Conservation (phyloP, 2,797 vertebrate genomes). For the Hoplostethus atlanticus region DNA sequence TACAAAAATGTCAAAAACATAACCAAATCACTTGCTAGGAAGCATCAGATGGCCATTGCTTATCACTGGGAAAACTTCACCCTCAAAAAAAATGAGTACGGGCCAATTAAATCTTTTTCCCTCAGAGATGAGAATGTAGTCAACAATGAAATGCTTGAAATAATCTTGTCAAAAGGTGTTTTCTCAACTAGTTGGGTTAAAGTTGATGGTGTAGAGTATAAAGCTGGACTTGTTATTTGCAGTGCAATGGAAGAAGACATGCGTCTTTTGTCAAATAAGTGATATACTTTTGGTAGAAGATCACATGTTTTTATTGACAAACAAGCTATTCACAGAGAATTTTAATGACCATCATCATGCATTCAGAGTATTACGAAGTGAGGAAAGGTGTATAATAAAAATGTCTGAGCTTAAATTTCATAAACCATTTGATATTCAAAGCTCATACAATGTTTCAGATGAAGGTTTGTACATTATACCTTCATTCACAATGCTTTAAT, state of each 20-base stretch:
- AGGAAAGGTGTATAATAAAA: constrained; percentile 17
- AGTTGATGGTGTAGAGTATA: constrained; percentile 47
- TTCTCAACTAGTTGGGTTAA: constrained; percentile 30
- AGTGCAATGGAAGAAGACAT: constrained; percentile 40
- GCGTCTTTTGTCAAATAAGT: constrained; percentile 48
- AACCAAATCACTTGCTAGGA: constrained; percentile 29
- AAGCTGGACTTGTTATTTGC: constrained; percentile 47
- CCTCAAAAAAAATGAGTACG: constrained; percentile 6
- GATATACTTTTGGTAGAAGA: constrained; percentile 40
- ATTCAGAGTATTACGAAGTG: background rate
- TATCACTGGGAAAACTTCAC: constrained; percentile 17
- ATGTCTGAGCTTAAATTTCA: constrained; percentile 10
- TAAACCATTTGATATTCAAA: constrained; percentile 24
- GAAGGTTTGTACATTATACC: constrained; percentile 4
- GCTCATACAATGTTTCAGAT: constrained; percentile 19
- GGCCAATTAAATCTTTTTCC: constrained; percentile 21
- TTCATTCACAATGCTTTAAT: background rate
- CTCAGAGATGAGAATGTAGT: constrained; percentile 6
- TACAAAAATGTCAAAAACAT: constrained; percentile 29
- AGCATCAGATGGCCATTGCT: constrained; percentile 20
- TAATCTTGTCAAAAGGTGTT: constrained; percentile 16
- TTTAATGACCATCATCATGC: constrained; percentile 18
- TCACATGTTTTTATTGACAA: constrained; percentile 2
- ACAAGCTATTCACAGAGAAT: constrained; percentile 22
- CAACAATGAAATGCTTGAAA: constrained; percentile 39